Conservation (phyloP, 2,888 invertebrate genomes). For the Torymus aiolomorphi region DNA sequence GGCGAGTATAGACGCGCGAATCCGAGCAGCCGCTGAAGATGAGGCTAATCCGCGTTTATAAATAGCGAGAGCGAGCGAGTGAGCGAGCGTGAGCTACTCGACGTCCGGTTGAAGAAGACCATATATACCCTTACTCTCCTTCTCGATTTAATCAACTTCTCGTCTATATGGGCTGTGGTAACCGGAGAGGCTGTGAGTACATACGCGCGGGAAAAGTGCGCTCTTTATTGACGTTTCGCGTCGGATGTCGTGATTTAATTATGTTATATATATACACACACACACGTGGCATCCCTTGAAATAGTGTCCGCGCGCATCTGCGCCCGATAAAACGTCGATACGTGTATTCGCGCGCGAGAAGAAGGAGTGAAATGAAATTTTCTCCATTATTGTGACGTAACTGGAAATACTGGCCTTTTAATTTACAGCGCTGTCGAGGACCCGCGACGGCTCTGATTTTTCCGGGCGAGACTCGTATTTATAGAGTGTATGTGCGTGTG, state of each 20-base stretch:
- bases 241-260: slow-evolving; percentile 40
- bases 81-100: not conserved
- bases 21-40: not conserved
- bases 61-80: slow-evolving; percentile 17
- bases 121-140: not conserved
- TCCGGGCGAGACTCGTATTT: too few relatives aligned
- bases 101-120: too few relatives aligned
- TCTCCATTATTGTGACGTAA: slow-evolving; percentile 23
- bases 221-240: slow-evolving; percentile 15
- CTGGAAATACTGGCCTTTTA: slow-evolving; percentile 33
- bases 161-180: too few relatives aligned
- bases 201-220: not conserved
- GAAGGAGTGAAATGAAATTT: slow-evolving; percentile 6
- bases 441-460: too few relatives aligned
- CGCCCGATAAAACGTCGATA: too few relatives aligned
- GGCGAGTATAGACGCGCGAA: not conserved
- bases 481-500: too few relatives aligned
- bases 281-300: not conserved
- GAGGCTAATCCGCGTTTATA: slow-evolving; percentile 24
- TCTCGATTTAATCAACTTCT: slow-evolving; percentile 18
- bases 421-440: not conserved
- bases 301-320: not conserved
- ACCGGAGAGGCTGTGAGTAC: not conserved
- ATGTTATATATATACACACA: not conserved
- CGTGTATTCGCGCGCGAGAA: not conserved